Evolutionary conservation across 2,797 vertebrate genomes (phyloP).

Genomic region (Scolopax rusticola): DNA sequence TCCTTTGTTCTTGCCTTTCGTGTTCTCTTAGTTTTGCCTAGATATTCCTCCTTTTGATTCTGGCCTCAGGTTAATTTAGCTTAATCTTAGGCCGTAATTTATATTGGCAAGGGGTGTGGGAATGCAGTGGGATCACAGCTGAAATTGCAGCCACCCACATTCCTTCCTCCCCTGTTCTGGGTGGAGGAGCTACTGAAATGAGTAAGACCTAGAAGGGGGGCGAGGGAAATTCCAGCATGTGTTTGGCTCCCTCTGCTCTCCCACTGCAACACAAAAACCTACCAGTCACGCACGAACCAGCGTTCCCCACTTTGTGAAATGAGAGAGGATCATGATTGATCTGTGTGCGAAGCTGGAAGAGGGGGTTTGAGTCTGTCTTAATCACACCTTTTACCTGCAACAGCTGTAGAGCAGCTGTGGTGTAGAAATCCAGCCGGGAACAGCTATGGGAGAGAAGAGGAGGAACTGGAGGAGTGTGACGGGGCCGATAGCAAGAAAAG

Average conservation of each 20-base stretch:
- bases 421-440: not conserved
- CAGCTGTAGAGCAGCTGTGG: not conserved
- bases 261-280: not conserved
- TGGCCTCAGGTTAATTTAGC: slow-evolving; percentile 7
- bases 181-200: not conserved
- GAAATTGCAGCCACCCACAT: not conserved
- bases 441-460: not conserved
- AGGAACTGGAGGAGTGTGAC: not conserved
- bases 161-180: not conserved
- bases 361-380: not conserved
- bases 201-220: not conserved
- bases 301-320: not conserved
- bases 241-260: not conserved
- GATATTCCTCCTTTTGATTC: not conserved
- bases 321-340: not conserved
- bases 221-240: not conserved
- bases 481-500: not conserved
- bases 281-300: fast-evolving
- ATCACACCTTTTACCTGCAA: not conserved
- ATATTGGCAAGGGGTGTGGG: not conserved
- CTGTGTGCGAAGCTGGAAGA: not conserved
- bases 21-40: not conserved
- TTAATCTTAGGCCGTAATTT: not conserved
- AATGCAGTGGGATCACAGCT: slow-evolving; percentile 9
- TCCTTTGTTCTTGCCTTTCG: not conserved